Evolutionary conservation across 1,140 invertebrate genomes (phyloP).

Genomic region (Drosophila persimilis): DNA sequence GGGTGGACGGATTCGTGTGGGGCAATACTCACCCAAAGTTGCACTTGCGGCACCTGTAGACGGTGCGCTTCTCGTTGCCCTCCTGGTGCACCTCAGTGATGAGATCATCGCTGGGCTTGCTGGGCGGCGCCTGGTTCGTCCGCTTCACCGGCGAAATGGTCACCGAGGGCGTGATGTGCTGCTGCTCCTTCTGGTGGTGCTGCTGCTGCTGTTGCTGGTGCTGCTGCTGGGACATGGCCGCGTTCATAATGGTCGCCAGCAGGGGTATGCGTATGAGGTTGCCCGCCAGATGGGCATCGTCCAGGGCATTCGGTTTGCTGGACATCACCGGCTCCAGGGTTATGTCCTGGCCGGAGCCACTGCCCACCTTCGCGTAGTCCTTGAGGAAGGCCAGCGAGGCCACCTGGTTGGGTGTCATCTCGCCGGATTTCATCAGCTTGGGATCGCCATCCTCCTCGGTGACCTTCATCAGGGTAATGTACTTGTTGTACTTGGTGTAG

Average conservation of each 20-base stretch:
- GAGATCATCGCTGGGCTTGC: slow-evolving; percentile 76
- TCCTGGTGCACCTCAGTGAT: slow-evolving; percentile 79
- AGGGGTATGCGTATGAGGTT: slow-evolving; percentile 70
- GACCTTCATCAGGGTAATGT: slow-evolving; percentile 88
- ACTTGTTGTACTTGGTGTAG: slow-evolving; percentile 96
- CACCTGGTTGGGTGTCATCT: slow-evolving; percentile 82
- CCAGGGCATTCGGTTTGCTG: slow-evolving; percentile 49
- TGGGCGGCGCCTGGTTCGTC: slow-evolving; percentile 22
- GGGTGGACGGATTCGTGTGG: neutral
- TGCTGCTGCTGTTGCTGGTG: slow-evolving; percentile 55
- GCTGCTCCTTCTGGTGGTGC: slow-evolving; percentile 57
- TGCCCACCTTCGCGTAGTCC: slow-evolving; percentile 67
- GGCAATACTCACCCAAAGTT: slow-evolving; percentile 87
- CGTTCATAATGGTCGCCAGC: slow-evolving; percentile 76
- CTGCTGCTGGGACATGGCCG: slow-evolving; percentile 77
- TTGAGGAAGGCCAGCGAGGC: slow-evolving; percentile 79
- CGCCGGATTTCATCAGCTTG: slow-evolving; percentile 82
- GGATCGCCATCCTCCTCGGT: slow-evolving; percentile 82
- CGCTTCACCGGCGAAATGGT: slow-evolving; percentile 84
- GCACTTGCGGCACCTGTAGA: slow-evolving; percentile 93
- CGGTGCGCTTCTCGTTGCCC: slow-evolving; percentile 84
- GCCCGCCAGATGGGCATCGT: slow-evolving; percentile 68
- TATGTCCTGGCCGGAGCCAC: slow-evolving; percentile 61
- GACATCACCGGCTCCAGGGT: slow-evolving; percentile 67
- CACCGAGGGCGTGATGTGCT: slow-evolving; percentile 74